Evolutionary conservation across 1,140 invertebrate genomes (phyloP), one percentile per base, ranked within the genome.

Genomic region (Tetramorium parvispinum): DNA sequence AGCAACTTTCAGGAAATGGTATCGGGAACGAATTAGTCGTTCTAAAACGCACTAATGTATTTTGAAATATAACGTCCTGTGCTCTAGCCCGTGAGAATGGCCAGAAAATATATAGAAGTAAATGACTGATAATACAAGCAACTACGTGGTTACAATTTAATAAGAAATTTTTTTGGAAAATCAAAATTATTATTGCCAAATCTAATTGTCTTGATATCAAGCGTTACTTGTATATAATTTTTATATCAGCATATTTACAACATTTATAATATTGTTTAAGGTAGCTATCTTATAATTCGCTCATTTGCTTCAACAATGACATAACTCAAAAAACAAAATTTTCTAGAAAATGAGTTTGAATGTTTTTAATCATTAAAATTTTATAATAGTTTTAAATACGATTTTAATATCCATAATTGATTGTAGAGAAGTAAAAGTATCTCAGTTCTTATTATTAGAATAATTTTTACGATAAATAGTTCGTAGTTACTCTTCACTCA

Each of bases 11-110:
- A 16, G 43, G 24, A 71, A 71, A 57, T 43, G 24, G 32, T 81
- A 43, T 81, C 63, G 63, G 78, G 40, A 81, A 70, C 63, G 21
- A 81, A 46, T 68, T 68, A 68, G 21, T 70, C 32, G 32, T 5
- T 8, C 32, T 43, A 21, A 55, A 81, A 55, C 32, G 59, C 8
- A 46, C 18, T 78, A 78, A 78, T 51, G 59, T n/a, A 16, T 78
- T 65, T 81, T 70, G 32, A 10, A 81, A 70, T 55, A 55, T 37
- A 43, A 11, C n/a, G 37, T 16, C 4, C 4, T 32, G n/a, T 13
- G 27, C 3, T 8, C 7, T 0, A 8, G 46, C 6, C 5, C 13
- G 40, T 13, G 37, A 78, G 10, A 77, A 63, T 46, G 24, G 16
- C 32, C 8, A 32, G n/a, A 16, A 70, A 40, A 49, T 37, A 51